Percentiles rank a stretch among this genome's conserved stretches.
Evolutionary conservation across 37 sponge, comb jelly and placozoan species (phyloP).

Genomic region (Lycopodina hypogea): DNA sequence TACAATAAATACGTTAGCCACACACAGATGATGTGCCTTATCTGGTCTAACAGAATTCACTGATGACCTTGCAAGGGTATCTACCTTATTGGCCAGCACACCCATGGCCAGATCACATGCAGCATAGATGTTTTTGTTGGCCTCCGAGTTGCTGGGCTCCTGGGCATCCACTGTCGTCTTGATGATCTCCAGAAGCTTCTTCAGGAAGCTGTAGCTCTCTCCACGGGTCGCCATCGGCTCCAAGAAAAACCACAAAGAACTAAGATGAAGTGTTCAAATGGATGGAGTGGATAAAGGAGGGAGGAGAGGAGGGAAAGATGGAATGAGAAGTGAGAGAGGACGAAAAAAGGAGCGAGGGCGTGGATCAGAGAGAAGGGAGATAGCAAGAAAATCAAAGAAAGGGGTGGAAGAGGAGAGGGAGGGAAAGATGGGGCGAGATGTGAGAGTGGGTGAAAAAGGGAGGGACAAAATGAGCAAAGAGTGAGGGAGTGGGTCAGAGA

Average conservation of each 20-base stretch:
- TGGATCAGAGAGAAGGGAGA: not conserved
- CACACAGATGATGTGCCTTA: not conserved
- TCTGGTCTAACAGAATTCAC: not conserved
- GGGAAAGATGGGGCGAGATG: too few species aligned
- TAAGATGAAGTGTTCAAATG: not conserved
- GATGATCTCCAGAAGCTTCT: conserved; percentile 69
- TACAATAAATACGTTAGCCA: not conserved
- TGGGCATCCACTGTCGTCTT: conserved; percentile 81
- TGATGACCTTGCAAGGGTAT: not conserved
- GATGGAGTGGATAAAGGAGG: not conserved
- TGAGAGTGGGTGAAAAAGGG: too few species aligned
- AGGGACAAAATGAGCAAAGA: too few species aligned
- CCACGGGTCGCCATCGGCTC: conserved; percentile 71
- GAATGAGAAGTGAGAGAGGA: too few species aligned
- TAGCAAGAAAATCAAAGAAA: not conserved
- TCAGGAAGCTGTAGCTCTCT: conserved; percentile 74
- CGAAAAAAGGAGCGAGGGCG: not conserved
- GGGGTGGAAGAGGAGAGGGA: too few species aligned
- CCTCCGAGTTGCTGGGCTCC: conserved; percentile 58
- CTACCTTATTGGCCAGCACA: conserved; percentile 49
- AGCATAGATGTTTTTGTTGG: conserved; percentile 73
- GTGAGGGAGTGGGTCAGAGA: too few species aligned
- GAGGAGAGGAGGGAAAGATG: not conserved
- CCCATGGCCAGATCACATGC: conserved; percentile 67
- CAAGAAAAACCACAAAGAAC: conserved; percentile 81